Base-by-base conservation (phyloP, 2,888 invertebrate genomes). In the Drosophila anomelani region DNA sequence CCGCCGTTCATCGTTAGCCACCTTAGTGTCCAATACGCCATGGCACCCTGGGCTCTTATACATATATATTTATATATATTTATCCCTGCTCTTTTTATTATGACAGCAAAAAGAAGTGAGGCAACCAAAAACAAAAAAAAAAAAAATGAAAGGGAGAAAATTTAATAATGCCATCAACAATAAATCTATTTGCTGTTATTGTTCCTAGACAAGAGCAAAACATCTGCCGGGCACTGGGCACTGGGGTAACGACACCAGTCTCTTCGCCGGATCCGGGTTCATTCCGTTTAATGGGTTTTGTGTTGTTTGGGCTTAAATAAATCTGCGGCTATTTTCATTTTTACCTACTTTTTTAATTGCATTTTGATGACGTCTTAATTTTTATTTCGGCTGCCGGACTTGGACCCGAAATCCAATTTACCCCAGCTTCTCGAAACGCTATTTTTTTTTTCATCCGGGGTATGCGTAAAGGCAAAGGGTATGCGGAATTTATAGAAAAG, bases 141-240 rank as follows among this genome's bases (percentile, higher is more conserved):
- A 3, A 43, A 63, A 68, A 79, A 69, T 70, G 20, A 20, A 79
- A 53, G 69, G 61, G 72, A 76, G 71, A 79, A 78, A 88, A 86
- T 86, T 85, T 90, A 88, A 86, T 88, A 88, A 88, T 88, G 87
- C 89, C 90, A 86, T 82, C 79, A 88, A 89, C 87, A 89, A 88
- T 89, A 85, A 89, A 89, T 88, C 82, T 81, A 88, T 89, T 88
- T 88, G 86, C 75, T 73, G 70, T 76, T 78, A 63, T 75, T 67
- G 57, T 51, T 75, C 67, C 78, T 78, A 76, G 73, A 72, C 73
- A 73, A 72, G 74, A 68, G 72, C 57, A 62, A 73, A 73, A 72
- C 63, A 72, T 63, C 57, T 62, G 63, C 32, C 51, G 10, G 41
- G 51, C 32, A 20, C 9, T 15, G 26, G 51, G 15, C 51, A 23